A percentile compares a stretch with the other conserved stretches of the same genome.
Evolutionary conservation across 2,888 invertebrate species (phyloP).

Genomic region (Zele albiditarsus): DNA sequence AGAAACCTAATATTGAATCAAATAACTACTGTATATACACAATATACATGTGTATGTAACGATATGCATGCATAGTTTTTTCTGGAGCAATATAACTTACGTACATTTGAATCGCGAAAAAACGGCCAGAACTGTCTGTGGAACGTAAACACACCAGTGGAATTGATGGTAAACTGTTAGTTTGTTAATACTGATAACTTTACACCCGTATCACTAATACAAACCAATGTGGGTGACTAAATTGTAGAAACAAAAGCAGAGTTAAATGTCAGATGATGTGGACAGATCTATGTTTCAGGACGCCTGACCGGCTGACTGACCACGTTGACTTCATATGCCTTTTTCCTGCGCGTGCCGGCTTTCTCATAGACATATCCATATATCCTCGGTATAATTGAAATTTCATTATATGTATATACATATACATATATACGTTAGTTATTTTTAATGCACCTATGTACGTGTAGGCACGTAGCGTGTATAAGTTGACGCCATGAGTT

Average conservation of each 20-base stretch:
- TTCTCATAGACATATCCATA: background rate
- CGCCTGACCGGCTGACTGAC: conserved; percentile 15
- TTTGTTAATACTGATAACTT: background rate
- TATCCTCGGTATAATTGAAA: background rate
- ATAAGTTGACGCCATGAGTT: background rate
- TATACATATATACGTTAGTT: background rate
- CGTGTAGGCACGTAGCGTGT: background rate
- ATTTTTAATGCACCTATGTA: background rate
- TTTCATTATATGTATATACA: background rate
- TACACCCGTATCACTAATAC: background rate
- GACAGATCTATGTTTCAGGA: background rate
- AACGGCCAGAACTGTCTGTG: background rate
- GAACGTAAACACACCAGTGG: background rate
- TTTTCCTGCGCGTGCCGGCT: conserved; percentile 20
- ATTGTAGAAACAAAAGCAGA: background rate
- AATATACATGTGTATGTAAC: background rate
- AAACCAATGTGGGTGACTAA: background rate
- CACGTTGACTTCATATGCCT: background rate
- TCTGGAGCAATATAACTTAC: background rate
- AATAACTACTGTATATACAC: background rate
- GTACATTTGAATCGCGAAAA: background rate
- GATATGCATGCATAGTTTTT: background rate
- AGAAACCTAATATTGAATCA: no score
- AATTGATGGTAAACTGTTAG: background rate
- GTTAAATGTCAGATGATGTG: background rate